Evolutionary conservation across 2,888 invertebrate genomes (phyloP), one percentile per base, ranked within the genome.

Genomic region (Lampropteryx suffumata): DNA sequence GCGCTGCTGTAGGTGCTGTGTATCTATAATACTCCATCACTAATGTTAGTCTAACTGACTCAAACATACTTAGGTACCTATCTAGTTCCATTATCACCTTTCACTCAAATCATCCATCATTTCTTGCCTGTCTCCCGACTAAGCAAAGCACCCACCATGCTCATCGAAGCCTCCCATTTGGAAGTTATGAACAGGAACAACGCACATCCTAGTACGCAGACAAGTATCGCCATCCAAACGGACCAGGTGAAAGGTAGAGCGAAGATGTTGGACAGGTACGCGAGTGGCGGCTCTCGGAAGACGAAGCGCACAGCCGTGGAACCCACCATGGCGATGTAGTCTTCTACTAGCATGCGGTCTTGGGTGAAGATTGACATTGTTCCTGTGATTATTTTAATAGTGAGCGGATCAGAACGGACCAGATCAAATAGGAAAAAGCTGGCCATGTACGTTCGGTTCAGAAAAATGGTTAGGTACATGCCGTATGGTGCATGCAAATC

Each of bases 201-300:
- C 0, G 89, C 77, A 28, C 91, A 88, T 0, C 90, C 74, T 9
- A 90, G 53, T 0, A 92, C 81, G 37, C 93, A 83, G 0, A 90
- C 76, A 7, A 89, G 83, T 33, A 91, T 87, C 1, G 92, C 90
- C 32, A 92, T 63, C 94, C 94, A 95, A 0, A 94, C 94, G 0
- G 83, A 79, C 0, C 77, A 82, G 1, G 91, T 89, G 73, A 95
- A 94, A 0, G 94, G 94, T 1, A 94, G 72, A 0, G 91, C 81
- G 74, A 94, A 94, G 62, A 95, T 92, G 61, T 94, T 95, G 37
- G 91, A 90, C 3, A 94, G 88, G 45, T 92, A 91, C 0, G 94
- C 92, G 0, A 94, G 82, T 0, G 94, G 92, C 0, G 94, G 94
- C 54, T 93, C 92, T 0, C 93, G 88, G 77, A 94, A 94, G 13